Percentiles rank a stretch among this genome's conserved stretches.
phyloP scores from a whole-genome alignment of 2,113 vertebrate genomes.

The Rattus norvegicus region DNA sequence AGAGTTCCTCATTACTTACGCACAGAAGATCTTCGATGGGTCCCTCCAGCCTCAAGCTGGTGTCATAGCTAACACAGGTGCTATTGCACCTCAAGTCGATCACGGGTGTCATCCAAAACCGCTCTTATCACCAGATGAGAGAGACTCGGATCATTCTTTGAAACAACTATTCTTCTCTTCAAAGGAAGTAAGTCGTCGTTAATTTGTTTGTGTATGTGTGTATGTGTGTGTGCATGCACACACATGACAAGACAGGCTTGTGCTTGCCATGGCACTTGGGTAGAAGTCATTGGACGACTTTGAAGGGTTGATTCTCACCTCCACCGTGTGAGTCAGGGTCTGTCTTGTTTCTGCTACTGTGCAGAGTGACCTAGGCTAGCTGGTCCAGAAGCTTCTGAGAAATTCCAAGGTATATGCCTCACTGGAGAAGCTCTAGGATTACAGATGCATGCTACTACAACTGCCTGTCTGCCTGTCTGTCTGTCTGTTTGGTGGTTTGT shows the following conservation, averaged over 20 bases:
- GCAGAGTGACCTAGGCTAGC: not conserved
- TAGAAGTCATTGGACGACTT: not conserved
- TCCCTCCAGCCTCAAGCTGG: slow-evolving; percentile 86
- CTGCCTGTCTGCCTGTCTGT: too few species aligned
- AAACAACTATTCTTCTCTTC: slow-evolving; percentile 90
- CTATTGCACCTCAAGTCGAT: slow-evolving; percentile 61
- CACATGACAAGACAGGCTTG: too few species aligned
- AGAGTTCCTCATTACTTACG: slow-evolving; percentile 95
- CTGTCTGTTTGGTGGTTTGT: not conserved
- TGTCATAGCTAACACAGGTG: not conserved
- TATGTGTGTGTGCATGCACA: not conserved
- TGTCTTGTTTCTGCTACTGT: not conserved
- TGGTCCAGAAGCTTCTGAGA: not conserved
- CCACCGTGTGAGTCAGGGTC: not conserved
- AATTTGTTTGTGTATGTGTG: not conserved
- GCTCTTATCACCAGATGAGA: slow-evolving; percentile 87
- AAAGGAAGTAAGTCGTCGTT: slow-evolving; percentile 91
- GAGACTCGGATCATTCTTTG: slow-evolving; percentile 88
- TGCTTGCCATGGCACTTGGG: not conserved
- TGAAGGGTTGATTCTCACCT: not conserved
- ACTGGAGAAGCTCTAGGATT: not conserved
- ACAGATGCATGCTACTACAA: not conserved
- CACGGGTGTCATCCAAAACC: slow-evolving; percentile 79
- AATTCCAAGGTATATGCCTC: not conserved
- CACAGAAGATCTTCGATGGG: slow-evolving; percentile 95